A percentile compares a stretch with the other conserved stretches of the same genome.
These are phyloP conservation scores for Pimephales promelas DNA, from an alignment of 2,113 vertebrate species.

Conservation along the genomic window DNA sequence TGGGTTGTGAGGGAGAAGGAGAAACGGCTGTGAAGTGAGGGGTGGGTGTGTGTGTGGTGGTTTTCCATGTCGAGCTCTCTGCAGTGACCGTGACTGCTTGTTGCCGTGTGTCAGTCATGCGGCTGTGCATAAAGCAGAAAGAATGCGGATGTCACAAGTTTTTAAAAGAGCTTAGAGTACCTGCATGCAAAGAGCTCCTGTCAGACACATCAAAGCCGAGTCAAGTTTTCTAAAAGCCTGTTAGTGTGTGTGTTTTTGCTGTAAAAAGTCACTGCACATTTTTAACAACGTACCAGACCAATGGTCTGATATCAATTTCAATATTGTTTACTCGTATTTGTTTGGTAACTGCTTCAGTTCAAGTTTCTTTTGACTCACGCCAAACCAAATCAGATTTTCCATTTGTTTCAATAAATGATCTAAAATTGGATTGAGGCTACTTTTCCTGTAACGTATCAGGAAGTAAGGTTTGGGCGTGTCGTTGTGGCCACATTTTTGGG, in stretches of 20 bases:
- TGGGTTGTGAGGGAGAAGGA: neutral
- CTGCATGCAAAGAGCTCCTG: slow-evolving; percentile 1
- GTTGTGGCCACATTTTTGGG: neutral
- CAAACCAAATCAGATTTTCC: neutral
- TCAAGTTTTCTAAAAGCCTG: neutral
- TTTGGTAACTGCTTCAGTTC: neutral
- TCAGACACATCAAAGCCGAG: neutral
- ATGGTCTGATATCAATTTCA: neutral
- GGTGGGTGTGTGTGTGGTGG: neutral
- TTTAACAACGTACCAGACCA: neutral
- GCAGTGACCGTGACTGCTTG: neutral
- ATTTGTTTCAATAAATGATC: neutral
- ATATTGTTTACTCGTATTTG: neutral
- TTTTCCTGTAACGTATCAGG: neutral
- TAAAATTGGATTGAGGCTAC: neutral
- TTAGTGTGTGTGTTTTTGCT: neutral
- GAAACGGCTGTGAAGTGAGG: neutral
- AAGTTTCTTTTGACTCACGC: neutral
- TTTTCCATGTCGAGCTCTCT: neutral
- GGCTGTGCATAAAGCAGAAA: neutral
- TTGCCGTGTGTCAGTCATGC: neutral
- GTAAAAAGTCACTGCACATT: neutral
- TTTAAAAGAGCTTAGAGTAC: slow-evolving; percentile 9
- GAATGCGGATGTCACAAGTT: slow-evolving; percentile 26
- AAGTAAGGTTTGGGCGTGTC: slow-evolving; percentile 19